Conservation (phyloP, 2,888 invertebrate genomes). For the Acronicta leporina region DNA sequence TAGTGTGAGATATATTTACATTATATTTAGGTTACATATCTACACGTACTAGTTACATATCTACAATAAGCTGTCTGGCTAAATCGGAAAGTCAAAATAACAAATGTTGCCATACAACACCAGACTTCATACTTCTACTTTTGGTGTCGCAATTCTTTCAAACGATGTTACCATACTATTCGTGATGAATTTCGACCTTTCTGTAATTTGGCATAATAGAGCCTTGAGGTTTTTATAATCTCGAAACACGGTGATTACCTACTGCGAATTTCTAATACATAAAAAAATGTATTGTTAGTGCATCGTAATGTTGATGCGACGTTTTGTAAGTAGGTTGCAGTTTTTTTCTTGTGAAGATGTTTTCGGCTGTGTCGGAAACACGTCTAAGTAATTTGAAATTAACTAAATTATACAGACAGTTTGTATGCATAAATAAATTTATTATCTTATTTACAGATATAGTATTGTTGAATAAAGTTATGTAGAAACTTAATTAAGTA, state of each 20-base stretch:
- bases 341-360: not conserved
- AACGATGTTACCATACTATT: conserved; percentile 32
- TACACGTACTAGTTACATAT: no score
- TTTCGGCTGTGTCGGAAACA: not conserved
- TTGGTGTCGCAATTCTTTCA: conserved; percentile 38
- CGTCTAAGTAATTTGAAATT: not conserved
- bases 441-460: no score
- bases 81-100: conserved; percentile 19
- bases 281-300: conserved; percentile 39
- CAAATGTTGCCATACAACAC: conserved; percentile 7
- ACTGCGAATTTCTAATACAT: conserved; percentile 41
- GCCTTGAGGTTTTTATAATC: conserved; percentile 53
- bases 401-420: not conserved
- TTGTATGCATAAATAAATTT: no score
- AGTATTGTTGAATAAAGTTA: no score
- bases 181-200: conserved; percentile 41
- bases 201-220: conserved; percentile 50
- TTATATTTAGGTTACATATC: no score
- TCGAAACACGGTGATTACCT: conserved; percentile 45
- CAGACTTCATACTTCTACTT: conserved; percentile 20
- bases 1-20: not conserved
- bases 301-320: conserved; percentile 21
- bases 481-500: no score
- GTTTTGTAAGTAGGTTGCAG: conserved; percentile 27
- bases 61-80: no score